Evolutionary conservation across 2,797 vertebrate species (phyloP).

Genomic region (Nyctibius grandis): DNA sequence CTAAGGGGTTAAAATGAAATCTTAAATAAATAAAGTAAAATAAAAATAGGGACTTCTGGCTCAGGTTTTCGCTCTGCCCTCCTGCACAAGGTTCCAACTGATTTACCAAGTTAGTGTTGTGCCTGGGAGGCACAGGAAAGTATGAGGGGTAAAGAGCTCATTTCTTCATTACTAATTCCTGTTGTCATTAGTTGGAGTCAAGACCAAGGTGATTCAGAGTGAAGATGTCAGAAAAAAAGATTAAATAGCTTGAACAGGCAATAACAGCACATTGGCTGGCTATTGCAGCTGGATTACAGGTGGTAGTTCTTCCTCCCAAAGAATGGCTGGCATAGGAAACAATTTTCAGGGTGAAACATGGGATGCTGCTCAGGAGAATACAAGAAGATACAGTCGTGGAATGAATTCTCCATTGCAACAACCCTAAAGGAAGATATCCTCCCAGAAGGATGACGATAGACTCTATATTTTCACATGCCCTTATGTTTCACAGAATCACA

Average conservation of each 20-base stretch:
- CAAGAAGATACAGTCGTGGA: not conserved
- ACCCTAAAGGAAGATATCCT: not conserved
- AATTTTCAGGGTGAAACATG: not conserved
- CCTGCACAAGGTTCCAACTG: not conserved
- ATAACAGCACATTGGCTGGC: constrained; percentile 43
- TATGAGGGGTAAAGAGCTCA: not conserved
- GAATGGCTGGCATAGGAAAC: constrained; percentile 4
- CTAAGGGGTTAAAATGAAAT: not conserved
- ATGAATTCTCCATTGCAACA: not conserved
- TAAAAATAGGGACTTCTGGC: not conserved
- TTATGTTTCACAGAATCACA: too few species aligned
- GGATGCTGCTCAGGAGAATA: not conserved
- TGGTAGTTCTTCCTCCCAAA: constrained; percentile 34
- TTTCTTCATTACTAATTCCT: constrained; percentile 36
- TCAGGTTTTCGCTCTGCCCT: constrained; percentile 15
- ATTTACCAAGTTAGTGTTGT: not conserved
- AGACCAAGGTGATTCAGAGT: constrained; percentile 7
- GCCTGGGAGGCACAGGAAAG: not conserved
- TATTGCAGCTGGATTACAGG: constrained; percentile 13
- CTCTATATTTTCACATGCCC: not conserved
- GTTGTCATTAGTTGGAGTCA: constrained; percentile 15
- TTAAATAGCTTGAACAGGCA: constrained; percentile 62
- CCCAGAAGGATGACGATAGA: not conserved
- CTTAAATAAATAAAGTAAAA: constrained; percentile 36
- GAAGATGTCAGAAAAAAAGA: not conserved